Evolutionary conservation across 2,113 vertebrate genomes (phyloP).

Genomic region (Ptilorrhoa leucosticta): DNA sequence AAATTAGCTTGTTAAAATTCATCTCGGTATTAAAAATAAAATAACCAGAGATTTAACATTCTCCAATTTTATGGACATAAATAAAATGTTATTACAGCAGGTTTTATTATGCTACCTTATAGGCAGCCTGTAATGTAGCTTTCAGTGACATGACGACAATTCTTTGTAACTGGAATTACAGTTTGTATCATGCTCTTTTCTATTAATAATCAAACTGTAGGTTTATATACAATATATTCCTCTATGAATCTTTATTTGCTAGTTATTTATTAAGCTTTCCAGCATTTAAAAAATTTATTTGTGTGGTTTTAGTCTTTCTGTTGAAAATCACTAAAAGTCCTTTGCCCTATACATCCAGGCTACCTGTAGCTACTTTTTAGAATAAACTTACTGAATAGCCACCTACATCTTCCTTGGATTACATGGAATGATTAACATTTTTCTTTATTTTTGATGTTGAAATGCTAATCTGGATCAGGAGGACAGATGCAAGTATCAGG

Average conservation of each 20-base stretch:
- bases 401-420: neutral
- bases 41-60: constrained; percentile 4
- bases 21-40: constrained; percentile 19
- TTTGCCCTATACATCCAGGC: neutral
- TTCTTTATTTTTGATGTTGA: neutral
- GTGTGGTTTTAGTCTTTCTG: neutral
- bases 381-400: neutral
- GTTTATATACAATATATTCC: neutral
- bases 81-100: constrained; percentile 17
- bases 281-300: neutral
- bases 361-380: neutral
- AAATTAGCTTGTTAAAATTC: constrained; percentile 54
- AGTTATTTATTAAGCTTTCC: neutral
- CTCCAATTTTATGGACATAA: constrained; percentile 39
- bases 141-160: neutral
- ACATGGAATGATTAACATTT: neutral
- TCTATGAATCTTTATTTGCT: neutral
- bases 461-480: neutral
- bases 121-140: neutral
- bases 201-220: neutral
- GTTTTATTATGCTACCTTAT: constrained; percentile 3
- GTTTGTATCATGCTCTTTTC: neutral
- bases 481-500: neutral
- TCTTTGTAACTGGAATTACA: neutral
- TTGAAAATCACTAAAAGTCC: neutral